phyloP scores from a whole-genome alignment of 2,888 invertebrate species.

The Caenorhabditis afra region DNA sequence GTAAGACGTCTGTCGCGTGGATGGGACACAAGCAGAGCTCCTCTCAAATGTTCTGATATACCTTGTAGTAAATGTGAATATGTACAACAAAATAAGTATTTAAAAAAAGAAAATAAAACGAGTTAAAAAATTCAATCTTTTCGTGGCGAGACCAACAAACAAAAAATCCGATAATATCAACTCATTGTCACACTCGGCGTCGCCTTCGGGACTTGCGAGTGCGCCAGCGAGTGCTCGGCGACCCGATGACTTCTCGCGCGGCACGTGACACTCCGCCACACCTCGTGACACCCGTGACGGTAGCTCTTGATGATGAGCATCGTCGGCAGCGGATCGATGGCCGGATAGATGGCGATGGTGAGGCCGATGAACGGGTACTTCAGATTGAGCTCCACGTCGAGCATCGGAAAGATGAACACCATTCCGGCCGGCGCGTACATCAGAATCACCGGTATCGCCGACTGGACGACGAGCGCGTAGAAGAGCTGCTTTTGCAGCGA shows the following conservation, averaged over 20 bases:
- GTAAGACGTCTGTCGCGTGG: neutral
- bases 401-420: conserved; percentile 45
- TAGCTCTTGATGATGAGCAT: conserved; percentile 43
- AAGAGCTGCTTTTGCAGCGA: conserved; percentile 45
- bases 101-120: too few species aligned
- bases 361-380: conserved; percentile 26
- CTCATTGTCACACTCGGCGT: neutral
- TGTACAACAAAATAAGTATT: too few species aligned
- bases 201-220: too few species aligned
- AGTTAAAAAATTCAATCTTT: too few species aligned
- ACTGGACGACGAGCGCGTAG: conserved; percentile 37
- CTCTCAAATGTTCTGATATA: conserved; percentile 11
- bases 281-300: conserved; percentile 11
- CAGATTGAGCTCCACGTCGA: conserved; percentile 25
- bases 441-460: conserved; percentile 37
- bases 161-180: too few species aligned
- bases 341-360: conserved; percentile 43
- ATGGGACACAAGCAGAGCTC: conserved; percentile 1
- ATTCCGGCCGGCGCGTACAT: conserved; percentile 45
- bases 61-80: too few species aligned
- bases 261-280: conserved; percentile 6
- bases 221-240: neutral
- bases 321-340: conserved; percentile 12
- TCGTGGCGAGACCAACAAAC: too few species aligned
- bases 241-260: neutral